Evolutionary conservation across 92 coral and sea anemone species (phyloP).

Genomic region (Zoanthus solanderi): DNA sequence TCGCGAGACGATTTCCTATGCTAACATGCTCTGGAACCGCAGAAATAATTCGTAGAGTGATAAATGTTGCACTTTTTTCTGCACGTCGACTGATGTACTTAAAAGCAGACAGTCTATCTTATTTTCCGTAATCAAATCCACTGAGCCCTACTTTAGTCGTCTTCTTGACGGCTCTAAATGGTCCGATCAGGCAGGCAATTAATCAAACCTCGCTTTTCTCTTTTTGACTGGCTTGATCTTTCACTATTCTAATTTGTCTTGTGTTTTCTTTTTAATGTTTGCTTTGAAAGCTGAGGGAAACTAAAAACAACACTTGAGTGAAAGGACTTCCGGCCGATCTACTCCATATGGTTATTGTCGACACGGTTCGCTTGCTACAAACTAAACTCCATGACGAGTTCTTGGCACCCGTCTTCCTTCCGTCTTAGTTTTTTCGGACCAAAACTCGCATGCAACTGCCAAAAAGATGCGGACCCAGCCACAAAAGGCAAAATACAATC

Average conservation of each 20-base stretch:
- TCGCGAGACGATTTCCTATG: slow-evolving; percentile 34
- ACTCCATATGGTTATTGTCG: slow-evolving; percentile 62
- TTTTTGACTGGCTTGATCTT: slow-evolving; percentile 67
- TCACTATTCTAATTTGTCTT: slow-evolving; percentile 62
- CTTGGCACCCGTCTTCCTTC: slow-evolving; percentile 20
- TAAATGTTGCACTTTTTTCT: slow-evolving; percentile 60
- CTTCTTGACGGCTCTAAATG: slow-evolving; percentile 21
- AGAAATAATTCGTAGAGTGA: slow-evolving; percentile 44
- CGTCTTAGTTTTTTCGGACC: slow-evolving; percentile 1
- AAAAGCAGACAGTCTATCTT: slow-evolving; percentile 30
- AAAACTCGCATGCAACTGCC: slow-evolving; percentile 30
- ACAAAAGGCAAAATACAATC: slow-evolving; percentile 4
- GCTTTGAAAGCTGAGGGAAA: slow-evolving; percentile 75
- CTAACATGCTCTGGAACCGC: slow-evolving; percentile 46
- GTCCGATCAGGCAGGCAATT: slow-evolving; percentile 62
- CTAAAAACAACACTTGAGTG: slow-evolving; percentile 78
- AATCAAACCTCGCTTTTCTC: slow-evolving; percentile 72
- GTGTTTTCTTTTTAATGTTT: slow-evolving; percentile 77
- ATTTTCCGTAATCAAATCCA: background rate
- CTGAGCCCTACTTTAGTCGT: background rate
- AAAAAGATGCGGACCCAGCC: background rate
- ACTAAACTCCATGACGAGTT: slow-evolving; percentile 8
- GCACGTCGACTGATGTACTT: slow-evolving; percentile 58
- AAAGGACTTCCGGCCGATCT: slow-evolving; percentile 83
- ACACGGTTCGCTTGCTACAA: slow-evolving; percentile 72